Percentiles rank a stretch among this genome's conserved stretches.
Evolutionary conservation across 2,797 vertebrate genomes (phyloP).

Genomic region (Parauchenoglanis punctatus): DNA sequence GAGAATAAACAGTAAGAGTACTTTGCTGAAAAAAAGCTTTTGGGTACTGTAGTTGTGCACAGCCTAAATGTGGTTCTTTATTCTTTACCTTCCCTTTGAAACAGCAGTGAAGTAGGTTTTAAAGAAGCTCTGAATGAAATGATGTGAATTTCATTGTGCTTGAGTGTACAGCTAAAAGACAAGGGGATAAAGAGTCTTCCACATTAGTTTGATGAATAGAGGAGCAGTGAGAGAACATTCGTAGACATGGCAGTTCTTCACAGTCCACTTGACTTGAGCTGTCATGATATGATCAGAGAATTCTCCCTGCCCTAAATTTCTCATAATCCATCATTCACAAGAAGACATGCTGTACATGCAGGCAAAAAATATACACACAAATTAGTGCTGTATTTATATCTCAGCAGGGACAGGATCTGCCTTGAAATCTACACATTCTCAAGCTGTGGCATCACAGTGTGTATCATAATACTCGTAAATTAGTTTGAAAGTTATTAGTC

Average conservation of each 20-base stretch:
- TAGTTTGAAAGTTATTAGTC: constrained; percentile 20
- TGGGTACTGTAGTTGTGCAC: constrained; percentile 25
- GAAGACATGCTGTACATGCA: constrained; percentile 32
- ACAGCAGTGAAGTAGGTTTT: constrained; percentile 38
- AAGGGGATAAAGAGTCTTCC: constrained; percentile 48
- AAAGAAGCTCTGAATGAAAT: constrained; percentile 34
- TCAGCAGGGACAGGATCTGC: constrained; percentile 10
- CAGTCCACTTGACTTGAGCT: constrained; percentile 60
- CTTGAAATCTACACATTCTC: constrained; percentile 17
- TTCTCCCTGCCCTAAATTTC: constrained; percentile 41
- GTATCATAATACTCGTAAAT: constrained; percentile 4
- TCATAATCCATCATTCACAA: constrained; percentile 53
- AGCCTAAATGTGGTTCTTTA: constrained; percentile 41
- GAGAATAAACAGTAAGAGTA: constrained; percentile 35
- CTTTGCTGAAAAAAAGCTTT: constrained; percentile 5
- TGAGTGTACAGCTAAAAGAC: constrained; percentile 51
- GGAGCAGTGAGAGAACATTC: constrained; percentile 52
- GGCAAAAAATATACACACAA: constrained; percentile 25
- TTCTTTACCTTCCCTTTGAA: constrained; percentile 19
- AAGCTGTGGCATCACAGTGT: constrained; percentile 38
- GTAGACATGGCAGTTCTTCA: constrained; percentile 58
- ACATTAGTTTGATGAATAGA: constrained; percentile 49
- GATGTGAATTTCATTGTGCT: constrained; percentile 47
- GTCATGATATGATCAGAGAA: constrained; percentile 57
- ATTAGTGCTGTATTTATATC: constrained; percentile 46